Base-by-base conservation (phyloP, 64 coral and sea anemone species). In the Actinia tenebrosa region DNA sequence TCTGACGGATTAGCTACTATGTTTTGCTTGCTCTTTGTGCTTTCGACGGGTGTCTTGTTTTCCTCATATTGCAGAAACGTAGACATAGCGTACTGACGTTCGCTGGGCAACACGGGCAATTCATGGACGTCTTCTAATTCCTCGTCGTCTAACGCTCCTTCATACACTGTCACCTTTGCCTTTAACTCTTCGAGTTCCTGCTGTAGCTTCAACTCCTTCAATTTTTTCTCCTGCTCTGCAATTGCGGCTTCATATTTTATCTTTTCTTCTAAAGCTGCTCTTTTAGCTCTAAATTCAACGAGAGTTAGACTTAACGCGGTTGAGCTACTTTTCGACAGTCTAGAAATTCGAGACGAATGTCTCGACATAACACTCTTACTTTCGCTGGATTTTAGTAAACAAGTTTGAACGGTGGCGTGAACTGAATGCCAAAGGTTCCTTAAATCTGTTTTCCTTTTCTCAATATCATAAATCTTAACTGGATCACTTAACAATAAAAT, bases 161-260 rank as follows among this genome's bases (percentile, higher is more conserved):
- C 58, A 62, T 87, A 93, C 10, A 89, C 84, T 54, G 77, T 68
- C 63, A 88, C 90, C 87, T 89, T 53, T 45, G 88, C 90, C 56
- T 71, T 53, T 19, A 68, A 44, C 86, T 92, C 85, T 54, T 83
- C 84, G 0, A 92, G 79, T 81, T 96, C 91, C 45, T 92, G 80
- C 50, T 82, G 25, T 11, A 92, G 71, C 79, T 59, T 92, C n/a
- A 92, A 85, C 61, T 92, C 58, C 17, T 91, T 84, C 30, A 92
- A 45, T 84, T 90, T 90, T 68, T 68, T 56, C 80, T 96, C 64
- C 81, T 96, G 94, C 42, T 95, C 94, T 72, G 89, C 79, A 56
- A 95, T 92, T n/a, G 10, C 80, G 16, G 89, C 42, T 56, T 77
- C 87, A 82, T 86, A 95, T 86, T 95, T 92, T 10, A 87, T 71